A percentile compares a stretch with the other conserved stretches of the same genome.
Evolutionary conservation across 2,797 vertebrate genomes (phyloP).

Genomic region (Xerus rutilus): DNA sequence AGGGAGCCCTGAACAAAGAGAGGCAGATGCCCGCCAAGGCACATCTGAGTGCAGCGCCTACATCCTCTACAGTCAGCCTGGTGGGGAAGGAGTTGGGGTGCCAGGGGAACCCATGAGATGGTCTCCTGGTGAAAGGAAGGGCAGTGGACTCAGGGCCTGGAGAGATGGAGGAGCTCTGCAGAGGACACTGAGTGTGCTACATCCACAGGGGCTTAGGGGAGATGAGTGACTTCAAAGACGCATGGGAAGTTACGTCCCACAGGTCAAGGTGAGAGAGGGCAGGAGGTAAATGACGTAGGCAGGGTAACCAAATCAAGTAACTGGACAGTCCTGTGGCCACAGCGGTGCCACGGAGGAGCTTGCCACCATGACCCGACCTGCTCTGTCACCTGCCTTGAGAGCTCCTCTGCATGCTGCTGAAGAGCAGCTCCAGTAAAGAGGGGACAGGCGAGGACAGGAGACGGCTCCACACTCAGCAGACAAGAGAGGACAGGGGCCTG

Average conservation of each 20-base stretch:
- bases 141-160: accelerated
- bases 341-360: accelerated
- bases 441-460: too few relatives aligned
- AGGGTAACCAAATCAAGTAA: too few relatives aligned
- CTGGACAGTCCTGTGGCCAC: too few relatives aligned
- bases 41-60: accelerated
- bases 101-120: too few relatives aligned
- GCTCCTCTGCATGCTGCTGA: accelerated
- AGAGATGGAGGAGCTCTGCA: neutral
- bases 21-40: accelerated
- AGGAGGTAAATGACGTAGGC: too few relatives aligned
- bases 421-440: too few relatives aligned
- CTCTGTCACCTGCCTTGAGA: neutral
- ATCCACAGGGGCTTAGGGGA: accelerated
- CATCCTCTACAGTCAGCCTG: accelerated
- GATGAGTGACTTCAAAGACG: neutral
- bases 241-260: accelerated
- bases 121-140: neutral
- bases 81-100: accelerated
- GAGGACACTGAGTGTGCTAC: accelerated
- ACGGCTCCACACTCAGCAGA: accelerated
- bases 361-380: too few relatives aligned
- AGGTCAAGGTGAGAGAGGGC: too few relatives aligned
- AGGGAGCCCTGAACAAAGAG: neutral
- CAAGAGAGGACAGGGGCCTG: neutral